phyloP scores from a whole-genome alignment of 2,888 invertebrate genomes.

The Gortyna flavago region DNA sequence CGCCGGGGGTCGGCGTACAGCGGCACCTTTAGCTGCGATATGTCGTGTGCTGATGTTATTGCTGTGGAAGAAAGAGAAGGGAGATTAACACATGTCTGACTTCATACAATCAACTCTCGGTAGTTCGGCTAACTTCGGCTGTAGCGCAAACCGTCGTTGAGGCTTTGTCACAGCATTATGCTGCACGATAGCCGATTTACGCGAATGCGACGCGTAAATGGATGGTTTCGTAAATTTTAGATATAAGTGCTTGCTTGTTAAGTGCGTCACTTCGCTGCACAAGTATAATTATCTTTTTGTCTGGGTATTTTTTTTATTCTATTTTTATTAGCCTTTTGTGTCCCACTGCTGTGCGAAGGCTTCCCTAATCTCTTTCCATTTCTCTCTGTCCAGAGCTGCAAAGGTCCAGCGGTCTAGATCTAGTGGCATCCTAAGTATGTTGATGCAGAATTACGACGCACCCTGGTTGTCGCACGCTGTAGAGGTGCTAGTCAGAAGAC shows the following conservation, averaged over 20 bases:
- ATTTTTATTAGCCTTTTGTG: too few species aligned
- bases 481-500: too few species aligned
- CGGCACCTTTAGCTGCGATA: slow-evolving; percentile 86
- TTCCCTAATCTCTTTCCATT: background rate
- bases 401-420: too few species aligned
- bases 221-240: background rate
- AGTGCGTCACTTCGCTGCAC: background rate
- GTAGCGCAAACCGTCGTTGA: background rate
- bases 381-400: background rate
- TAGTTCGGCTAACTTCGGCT: background rate
- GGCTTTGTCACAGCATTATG: background rate
- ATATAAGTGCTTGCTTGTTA: background rate
- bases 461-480: too few species aligned
- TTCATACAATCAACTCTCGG: background rate
- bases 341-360: background rate
- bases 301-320: background rate
- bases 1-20: slow-evolving; percentile 86
- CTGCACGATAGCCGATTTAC: background rate
- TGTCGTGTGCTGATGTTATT: slow-evolving; percentile 85
- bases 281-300: background rate
- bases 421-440: too few species aligned
- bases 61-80: slow-evolving; percentile 73
- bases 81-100: background rate
- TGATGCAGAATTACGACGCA: too few species aligned
- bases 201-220: background rate